Evolutionary conservation across 2,113 vertebrate species (phyloP), one percentile per base, ranked within the genome.

Genomic region (Columbina picui): DNA sequence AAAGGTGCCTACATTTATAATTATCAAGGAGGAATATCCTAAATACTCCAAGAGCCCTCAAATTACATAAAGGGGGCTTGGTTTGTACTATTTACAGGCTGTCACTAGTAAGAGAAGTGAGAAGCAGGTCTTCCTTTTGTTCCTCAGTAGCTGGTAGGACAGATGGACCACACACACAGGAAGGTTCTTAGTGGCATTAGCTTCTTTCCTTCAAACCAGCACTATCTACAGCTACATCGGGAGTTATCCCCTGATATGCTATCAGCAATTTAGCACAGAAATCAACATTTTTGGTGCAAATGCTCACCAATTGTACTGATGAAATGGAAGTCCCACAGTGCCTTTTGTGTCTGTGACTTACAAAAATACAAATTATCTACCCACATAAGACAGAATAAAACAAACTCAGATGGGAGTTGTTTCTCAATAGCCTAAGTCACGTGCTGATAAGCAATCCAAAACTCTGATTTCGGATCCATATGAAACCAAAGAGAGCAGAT

Each of bases 401-500:
- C 18, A 43, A 73, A 22, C 30, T 86, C 5, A 7, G 29, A 30
- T 29, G 36, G 78, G 80, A 92, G 73, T 45, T 56, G 55, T 39
- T 52, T 49, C 85, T 94, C 85, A 56, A 30, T 27, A 83, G 60
- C 1, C 0, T 0, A 57, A 80, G 87, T 64, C 64, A 61, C 6
- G 15, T 87, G 69, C 87, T 93, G 76, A 63, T 50, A 85, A 82
- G 80, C 78, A 87, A 89, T 39, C 68, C 86, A 38, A 95, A 89
- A 67, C 59, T 89, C 85, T 1, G 7, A 90, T 92, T 97, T 94
- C 93, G 93, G 94, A 96, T 97, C 93, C 91, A 59, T 93, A 90
- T 87, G 96, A 96, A 97, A 94, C 84, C 83, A 84, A 90, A 65
- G 55, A 68, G 77, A 93, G 92, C 97, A 97, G 97, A 98, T 98